phyloP scores from a whole-genome alignment of 2,113 vertebrate species.

The Phasianus colchicus region DNA sequence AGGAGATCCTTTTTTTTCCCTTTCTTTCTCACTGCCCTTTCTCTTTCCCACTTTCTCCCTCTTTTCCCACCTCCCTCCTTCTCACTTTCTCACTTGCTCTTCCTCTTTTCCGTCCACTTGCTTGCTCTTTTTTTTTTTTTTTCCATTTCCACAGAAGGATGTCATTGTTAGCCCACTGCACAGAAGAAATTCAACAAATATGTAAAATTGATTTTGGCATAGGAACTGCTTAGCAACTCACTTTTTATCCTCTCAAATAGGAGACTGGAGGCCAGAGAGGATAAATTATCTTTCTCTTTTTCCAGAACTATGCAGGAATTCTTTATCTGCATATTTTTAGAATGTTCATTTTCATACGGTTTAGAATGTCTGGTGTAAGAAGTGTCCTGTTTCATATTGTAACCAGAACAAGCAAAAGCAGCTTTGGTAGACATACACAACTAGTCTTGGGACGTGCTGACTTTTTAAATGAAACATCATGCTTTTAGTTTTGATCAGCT shows the following conservation, averaged over 20 bases:
- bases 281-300: not conserved
- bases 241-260: not conserved
- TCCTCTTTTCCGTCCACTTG: accelerated
- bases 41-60: not conserved
- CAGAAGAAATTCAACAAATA: not conserved
- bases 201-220: not conserved
- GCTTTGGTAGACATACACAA: accelerated
- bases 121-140: not conserved
- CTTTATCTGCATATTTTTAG: not conserved
- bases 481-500: not conserved
- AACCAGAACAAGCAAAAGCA: not conserved
- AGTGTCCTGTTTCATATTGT: not conserved
- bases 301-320: not conserved
- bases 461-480: not conserved
- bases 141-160: not conserved
- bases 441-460: not conserved
- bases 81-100: not conserved
- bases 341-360: not conserved
- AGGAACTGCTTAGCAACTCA: accelerated
- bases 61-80: not conserved
- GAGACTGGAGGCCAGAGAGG: not conserved
- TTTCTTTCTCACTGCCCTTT: not conserved
- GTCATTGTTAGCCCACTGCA: not conserved
- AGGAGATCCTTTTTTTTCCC: not conserved
- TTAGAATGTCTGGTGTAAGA: not conserved